Evolutionary conservation across 2,888 invertebrate genomes (phyloP).

Genomic region (Neuroscelio doddi): DNA sequence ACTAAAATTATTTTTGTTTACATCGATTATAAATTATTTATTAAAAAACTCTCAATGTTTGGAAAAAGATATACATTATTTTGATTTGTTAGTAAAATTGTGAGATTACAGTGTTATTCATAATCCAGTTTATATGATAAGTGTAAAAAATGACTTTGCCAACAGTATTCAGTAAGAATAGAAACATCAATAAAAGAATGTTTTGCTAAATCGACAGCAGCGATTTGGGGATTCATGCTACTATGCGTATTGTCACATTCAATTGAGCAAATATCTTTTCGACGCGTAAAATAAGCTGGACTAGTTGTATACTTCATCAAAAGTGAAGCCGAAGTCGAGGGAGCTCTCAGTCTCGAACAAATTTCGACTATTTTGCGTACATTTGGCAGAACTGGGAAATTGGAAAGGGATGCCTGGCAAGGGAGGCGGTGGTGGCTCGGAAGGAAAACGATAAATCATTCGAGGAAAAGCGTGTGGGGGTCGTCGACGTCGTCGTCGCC

Average conservation of each 20-base stretch:
- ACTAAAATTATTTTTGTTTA: no score
- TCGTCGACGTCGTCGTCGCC: slow-evolving; percentile 32
- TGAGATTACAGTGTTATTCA: no score
- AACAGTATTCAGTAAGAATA: no score
- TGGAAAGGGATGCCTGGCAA: slow-evolving; percentile 22
- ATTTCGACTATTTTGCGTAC: slow-evolving; percentile 61
- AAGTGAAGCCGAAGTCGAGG: slow-evolving; percentile 2
- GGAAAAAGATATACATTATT: no score
- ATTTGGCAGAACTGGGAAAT: slow-evolving; percentile 55
- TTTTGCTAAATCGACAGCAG: no score
- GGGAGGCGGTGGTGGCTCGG: slow-evolving; percentile 41
- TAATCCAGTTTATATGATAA: no score
- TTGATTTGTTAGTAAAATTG: no score
- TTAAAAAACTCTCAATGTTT: no score
- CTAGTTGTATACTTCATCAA: background rate
- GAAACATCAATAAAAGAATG: no score
- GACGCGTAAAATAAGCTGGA: slow-evolving; percentile 17
- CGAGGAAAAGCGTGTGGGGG: slow-evolving; percentile 54
- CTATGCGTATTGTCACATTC: background rate
- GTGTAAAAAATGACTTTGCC: no score
- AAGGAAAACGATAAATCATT: slow-evolving; percentile 64
- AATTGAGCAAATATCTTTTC: background rate
- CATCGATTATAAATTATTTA: no score
- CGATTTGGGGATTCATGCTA: no score
- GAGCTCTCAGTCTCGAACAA: slow-evolving; percentile 17